Evolutionary conservation across 2,888 invertebrate genomes (phyloP), one percentile per base, ranked within the genome.

Genomic region (Drosophila kambysellisi): DNA sequence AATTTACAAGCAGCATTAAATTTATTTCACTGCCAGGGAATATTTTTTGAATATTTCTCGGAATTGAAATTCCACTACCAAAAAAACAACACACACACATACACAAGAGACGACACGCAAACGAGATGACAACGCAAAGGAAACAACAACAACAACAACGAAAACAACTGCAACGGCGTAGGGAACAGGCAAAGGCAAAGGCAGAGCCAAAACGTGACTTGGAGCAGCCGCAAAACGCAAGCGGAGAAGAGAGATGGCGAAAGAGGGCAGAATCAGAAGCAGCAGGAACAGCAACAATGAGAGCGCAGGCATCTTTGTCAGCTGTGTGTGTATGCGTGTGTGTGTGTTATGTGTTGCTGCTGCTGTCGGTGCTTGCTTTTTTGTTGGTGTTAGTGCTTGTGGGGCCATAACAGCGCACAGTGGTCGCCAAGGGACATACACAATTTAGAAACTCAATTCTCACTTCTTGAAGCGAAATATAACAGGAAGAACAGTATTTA

Each of bases 41-140:
- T 85, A 90, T 83, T 88, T 88, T 87, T 87, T 88, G 83, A 87
- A 87, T 88, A 90, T 88, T 87, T 87, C 87, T 88, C 76, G 87
- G 87, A 90, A 87, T 83, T 88, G 73, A 74, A 84, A 84, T 88
- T 78, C 84, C 76, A 77, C 74, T 65, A 61, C 77, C 70, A 56
- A 73, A 88, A 70, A 70, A 29, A 50, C 56, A 70, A 51, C 57
- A 58, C 52, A 56, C 48, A 41, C 35, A 57, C 61, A 58, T 51
- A 69, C 59, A 65, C 67, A 68, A 74, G 64, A 71, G 77, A 88
- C 79, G 74, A 86, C 79, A 83, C 78, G 84, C 82, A 84, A 88
- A 84, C 84, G 82, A 83, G 84, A 87, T 87, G 89, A 85, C 89
- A 87, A 89, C 84, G 89, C 84, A 89, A 76, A 87, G 84, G 88